Percentiles rank a stretch among this genome's conserved stretches.
Conservation (phyloP, 30 jellyfish, hydroid and myxozoan genomes). For the Catostylus mosaicus region DNA sequence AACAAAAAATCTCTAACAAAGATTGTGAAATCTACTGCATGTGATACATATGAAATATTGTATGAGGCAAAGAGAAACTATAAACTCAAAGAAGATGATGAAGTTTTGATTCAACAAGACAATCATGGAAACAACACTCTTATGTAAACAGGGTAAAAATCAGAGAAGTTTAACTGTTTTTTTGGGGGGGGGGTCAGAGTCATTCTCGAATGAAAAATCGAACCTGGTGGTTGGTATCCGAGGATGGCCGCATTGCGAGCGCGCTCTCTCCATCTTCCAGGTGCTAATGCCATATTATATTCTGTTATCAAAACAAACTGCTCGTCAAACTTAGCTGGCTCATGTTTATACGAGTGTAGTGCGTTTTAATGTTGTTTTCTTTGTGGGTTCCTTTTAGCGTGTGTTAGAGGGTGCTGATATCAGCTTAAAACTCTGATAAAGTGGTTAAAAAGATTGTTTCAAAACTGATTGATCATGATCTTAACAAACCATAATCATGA, state of each 20-base stretch:
- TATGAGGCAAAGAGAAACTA: too few species aligned
- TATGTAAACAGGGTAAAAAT: too few species aligned
- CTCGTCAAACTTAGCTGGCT: not conserved
- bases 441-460: too few species aligned
- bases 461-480: too few species aligned
- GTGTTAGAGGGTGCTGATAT: not conserved
- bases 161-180: not conserved
- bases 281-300: constrained; percentile 66
- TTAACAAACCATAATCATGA: too few species aligned
- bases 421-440: too few species aligned
- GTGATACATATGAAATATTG: too few species aligned
- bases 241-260: constrained; percentile 72
- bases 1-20: too few species aligned
- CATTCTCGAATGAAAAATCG: constrained; percentile 19
- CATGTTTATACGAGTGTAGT: constrained; percentile 17
- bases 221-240: constrained; percentile 69
- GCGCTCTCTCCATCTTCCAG: constrained; percentile 79
- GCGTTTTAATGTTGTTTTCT: constrained; percentile 29
- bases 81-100: too few species aligned
- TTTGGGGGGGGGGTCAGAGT: not conserved
- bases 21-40: too few species aligned
- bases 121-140: too few species aligned
- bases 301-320: constrained; percentile 49
- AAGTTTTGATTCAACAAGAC: too few species aligned
- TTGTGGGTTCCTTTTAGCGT: constrained; percentile 24